A percentile compares a stretch with the other conserved stretches of the same genome.
These are phyloP conservation scores for Calonectris borealis DNA, from an alignment of 2,113 vertebrate genomes.

Conservation along the genomic window DNA sequence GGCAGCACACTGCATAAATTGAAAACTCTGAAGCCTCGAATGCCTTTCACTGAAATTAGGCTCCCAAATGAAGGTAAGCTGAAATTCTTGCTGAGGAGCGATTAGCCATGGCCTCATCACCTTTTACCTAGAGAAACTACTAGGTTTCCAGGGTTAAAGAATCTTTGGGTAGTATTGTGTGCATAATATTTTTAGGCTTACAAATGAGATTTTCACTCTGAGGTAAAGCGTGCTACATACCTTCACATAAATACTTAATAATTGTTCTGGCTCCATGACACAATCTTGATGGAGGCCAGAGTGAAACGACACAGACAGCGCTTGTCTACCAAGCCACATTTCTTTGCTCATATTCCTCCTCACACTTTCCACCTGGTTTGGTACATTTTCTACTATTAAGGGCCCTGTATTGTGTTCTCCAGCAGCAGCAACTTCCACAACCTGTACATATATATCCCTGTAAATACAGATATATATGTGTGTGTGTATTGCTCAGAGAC, in stretches of 20 bases:
- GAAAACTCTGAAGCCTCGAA: not conserved
- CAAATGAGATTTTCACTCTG: not conserved
- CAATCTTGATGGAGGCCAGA: not conserved
- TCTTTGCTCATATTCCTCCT: not conserved
- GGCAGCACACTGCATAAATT: not conserved
- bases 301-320: not conserved
- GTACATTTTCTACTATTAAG: not conserved
- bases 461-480: rapidly evolving
- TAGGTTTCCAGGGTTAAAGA: not conserved
- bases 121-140: not conserved
- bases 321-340: not conserved
- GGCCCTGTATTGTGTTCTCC: not conserved
- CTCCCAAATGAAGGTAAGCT: not conserved
- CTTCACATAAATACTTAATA: not conserved
- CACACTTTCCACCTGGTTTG: not conserved
- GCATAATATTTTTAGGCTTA: not conserved
- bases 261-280: not conserved
- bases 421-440: not conserved
- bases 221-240: not conserved
- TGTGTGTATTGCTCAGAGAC: not conserved
- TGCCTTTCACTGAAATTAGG: not conserved
- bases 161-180: not conserved
- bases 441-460: rapidly evolving
- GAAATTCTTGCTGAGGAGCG: not conserved
- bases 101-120: not conserved